phyloP scores from a whole-genome alignment of 2,888 invertebrate genomes.

The Theretra japonica region DNA sequence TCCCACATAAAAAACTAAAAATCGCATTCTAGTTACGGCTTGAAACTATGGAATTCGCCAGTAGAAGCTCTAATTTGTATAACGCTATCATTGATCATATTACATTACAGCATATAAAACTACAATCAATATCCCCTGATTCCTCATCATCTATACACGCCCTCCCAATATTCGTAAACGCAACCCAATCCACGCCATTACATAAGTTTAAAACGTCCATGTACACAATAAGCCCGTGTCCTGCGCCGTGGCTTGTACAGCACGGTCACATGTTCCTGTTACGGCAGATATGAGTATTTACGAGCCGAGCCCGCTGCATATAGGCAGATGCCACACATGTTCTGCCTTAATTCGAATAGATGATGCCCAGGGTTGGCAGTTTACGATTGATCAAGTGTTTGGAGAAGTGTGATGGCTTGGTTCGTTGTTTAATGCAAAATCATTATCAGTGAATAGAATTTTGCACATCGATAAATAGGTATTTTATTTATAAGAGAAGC shows the following conservation, averaged over 20 bases:
- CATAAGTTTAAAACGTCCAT: constrained; percentile 34
- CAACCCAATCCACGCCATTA: constrained; percentile 29
- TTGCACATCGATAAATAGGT: too few species aligned
- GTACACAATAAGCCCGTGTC: constrained; percentile 61
- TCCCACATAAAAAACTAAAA: too few species aligned
- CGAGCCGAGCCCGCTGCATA: constrained; percentile 67
- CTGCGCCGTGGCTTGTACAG: constrained; percentile 56
- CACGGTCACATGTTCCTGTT: constrained; percentile 67
- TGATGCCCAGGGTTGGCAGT: constrained; percentile 68
- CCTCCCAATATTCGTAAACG: not conserved
- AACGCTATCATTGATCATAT: too few species aligned
- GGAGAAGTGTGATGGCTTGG: not conserved
- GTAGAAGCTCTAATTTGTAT: too few species aligned
- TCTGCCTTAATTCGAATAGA: constrained; percentile 82
- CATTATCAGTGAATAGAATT: too few species aligned
- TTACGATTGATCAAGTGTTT: constrained; percentile 21
- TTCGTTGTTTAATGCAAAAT: too few species aligned
- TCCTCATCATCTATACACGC: too few species aligned
- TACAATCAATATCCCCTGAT: too few species aligned
- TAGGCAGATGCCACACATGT: constrained; percentile 83
- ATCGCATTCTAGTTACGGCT: too few species aligned
- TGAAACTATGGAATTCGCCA: too few species aligned
- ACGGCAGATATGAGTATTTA: constrained; percentile 80
- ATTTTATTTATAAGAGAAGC: too few species aligned
- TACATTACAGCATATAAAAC: too few species aligned